These are phyloP conservation scores for Potorous gilbertii DNA, from an alignment of 2,797 vertebrate genomes.

Conservation along the genomic window DNA sequence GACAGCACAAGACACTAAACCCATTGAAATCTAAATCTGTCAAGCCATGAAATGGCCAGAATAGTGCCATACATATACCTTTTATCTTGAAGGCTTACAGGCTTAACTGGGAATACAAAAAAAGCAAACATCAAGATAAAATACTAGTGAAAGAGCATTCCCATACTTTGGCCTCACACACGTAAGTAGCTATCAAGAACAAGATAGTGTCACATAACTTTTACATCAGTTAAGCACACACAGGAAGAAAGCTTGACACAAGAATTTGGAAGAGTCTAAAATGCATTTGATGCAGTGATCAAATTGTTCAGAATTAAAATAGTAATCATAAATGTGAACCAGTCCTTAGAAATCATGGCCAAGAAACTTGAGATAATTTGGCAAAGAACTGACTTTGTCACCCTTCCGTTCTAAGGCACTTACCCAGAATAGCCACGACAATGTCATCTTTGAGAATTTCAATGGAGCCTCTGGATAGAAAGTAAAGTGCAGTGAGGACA, in stretches of 20 bases:
- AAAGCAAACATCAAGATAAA: constrained; percentile 42
- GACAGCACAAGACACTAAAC: background rate
- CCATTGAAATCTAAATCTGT: background rate
- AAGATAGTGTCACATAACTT: background rate
- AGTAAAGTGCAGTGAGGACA: constrained; percentile 96
- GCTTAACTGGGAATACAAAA: constrained; percentile 12
- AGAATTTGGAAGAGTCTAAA: constrained; percentile 5
- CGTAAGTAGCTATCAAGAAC: constrained; percentile 38
- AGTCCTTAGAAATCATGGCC: constrained; percentile 8
- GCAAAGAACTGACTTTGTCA: background rate
- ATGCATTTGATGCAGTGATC: constrained; percentile 50
- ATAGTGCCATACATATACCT: background rate
- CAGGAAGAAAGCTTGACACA: background rate
- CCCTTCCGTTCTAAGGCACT: constrained; percentile 75
- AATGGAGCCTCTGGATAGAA: constrained; percentile 96
- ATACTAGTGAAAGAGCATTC: constrained; percentile 37
- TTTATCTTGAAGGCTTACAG: constrained; percentile 45
- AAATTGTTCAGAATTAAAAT: constrained; percentile 13
- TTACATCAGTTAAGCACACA: constrained; percentile 5
- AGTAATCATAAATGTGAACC: constrained; percentile 14
- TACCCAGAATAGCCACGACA: constrained; percentile 98
- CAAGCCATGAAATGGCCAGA: background rate
- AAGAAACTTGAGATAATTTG: background rate
- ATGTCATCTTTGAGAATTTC: constrained; percentile 99
- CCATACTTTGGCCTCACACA: constrained; percentile 39